These are phyloP conservation scores for Hirtodrosophila alboralis DNA, from an alignment of 2,888 invertebrate species.

Conservation along the genomic window DNA sequence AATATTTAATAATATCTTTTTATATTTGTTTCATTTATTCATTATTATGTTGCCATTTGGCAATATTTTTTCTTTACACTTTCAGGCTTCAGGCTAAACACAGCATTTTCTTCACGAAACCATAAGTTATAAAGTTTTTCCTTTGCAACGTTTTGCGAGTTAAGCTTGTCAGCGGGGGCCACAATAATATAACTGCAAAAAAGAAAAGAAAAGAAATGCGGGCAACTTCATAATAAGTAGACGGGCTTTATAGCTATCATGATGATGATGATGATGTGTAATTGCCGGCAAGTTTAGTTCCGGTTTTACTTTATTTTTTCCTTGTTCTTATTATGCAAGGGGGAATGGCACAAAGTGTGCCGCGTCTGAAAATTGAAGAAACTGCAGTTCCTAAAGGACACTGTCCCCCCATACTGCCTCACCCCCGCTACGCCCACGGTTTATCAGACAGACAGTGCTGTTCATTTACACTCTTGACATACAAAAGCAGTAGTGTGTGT, in stretches of 20 bases:
- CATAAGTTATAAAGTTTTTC: constrained; percentile 34
- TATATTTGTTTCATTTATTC: not conserved
- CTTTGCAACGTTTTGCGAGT: constrained; percentile 20
- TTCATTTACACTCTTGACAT: constrained; percentile 66
- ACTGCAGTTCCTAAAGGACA: constrained; percentile 16
- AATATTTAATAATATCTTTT: not conserved
- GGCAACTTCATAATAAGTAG: constrained; percentile 54
- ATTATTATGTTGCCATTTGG: not conserved
- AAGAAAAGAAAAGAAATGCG: constrained; percentile 1
- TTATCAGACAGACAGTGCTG: constrained; percentile 45
- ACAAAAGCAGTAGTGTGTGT: constrained; percentile 24
- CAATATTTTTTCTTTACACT: not conserved
- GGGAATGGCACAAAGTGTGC: constrained; percentile 38
- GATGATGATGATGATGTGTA: constrained; percentile 64
- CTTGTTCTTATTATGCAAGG: constrained; percentile 17
- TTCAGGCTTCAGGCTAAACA: constrained; percentile 1
- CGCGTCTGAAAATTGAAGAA: constrained; percentile 40
- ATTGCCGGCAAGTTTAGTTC: constrained; percentile 55
- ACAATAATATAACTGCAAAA: constrained; percentile 8
- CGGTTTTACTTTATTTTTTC: constrained; percentile 4
- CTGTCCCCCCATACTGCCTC: too few species aligned
- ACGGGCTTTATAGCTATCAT: constrained; percentile 38
- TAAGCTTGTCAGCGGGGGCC: constrained; percentile 12
- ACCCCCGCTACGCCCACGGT: constrained; percentile 3
- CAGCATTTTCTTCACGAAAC: constrained; percentile 19